phyloP scores from a whole-genome alignment of 53 echinoderm and acorn worm genomes.

The Astropecten irregularis region DNA sequence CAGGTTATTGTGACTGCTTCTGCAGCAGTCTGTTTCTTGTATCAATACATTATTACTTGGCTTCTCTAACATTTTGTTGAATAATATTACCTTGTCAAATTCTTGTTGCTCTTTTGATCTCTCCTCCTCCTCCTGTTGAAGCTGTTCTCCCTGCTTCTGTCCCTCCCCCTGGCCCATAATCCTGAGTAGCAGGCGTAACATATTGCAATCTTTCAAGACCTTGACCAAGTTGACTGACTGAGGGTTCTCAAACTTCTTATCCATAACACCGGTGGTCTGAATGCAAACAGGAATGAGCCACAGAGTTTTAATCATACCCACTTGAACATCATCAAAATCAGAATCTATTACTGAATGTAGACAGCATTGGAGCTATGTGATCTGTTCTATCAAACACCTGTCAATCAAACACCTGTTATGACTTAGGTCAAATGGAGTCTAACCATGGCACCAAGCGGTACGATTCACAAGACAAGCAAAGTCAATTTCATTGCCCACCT shows the following conservation, averaged over 20 bases:
- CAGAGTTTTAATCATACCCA: background rate
- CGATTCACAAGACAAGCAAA: too few relatives aligned
- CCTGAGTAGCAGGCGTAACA: constrained; percentile 50
- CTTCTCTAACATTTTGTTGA: too few relatives aligned
- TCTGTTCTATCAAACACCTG: too few relatives aligned
- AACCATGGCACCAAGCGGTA: too few relatives aligned
- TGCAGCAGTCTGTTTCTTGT: too few relatives aligned
- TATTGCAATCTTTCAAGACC: constrained; percentile 70
- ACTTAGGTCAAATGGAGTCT: too few relatives aligned
- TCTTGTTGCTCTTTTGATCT: background rate
- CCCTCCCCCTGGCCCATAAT: constrained; percentile 62
- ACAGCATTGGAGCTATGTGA: background rate
- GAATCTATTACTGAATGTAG: background rate
- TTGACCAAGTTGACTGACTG: constrained; percentile 74
- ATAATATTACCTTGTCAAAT: constrained; percentile 22
- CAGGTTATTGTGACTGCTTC: too few relatives aligned
- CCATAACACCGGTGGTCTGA: constrained; percentile 66
- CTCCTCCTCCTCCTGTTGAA: background rate
- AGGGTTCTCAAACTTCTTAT: constrained; percentile 80
- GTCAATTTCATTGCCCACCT: too few relatives aligned
- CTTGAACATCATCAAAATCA: background rate
- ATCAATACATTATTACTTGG: too few relatives aligned
- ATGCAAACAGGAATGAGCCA: too few relatives aligned
- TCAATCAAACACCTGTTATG: too few relatives aligned
- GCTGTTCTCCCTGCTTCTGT: background rate